A percentile compares a stretch with the other conserved stretches of the same genome.
Evolutionary conservation across 2,797 vertebrate genomes (phyloP).

Genomic region (Chloroceryle amazona): DNA sequence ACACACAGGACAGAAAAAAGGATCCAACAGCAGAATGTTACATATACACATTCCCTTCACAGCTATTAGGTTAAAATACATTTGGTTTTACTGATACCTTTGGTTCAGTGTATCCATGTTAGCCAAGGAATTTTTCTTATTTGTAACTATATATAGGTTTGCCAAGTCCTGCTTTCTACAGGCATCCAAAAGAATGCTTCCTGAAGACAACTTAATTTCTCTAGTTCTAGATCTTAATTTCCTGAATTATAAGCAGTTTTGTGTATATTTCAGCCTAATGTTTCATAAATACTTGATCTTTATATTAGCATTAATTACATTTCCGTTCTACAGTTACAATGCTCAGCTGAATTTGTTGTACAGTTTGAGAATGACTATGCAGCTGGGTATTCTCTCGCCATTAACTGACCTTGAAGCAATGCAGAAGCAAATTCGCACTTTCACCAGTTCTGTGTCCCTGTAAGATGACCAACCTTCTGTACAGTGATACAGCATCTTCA

Average conservation of each 20-base stretch:
- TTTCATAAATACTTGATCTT: neutral
- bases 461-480: slow-evolving; percentile 43
- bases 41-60: neutral
- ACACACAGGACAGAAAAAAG: neutral
- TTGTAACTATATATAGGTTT: neutral
- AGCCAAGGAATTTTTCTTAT: neutral
- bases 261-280: neutral
- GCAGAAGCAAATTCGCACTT: slow-evolving; percentile 55
- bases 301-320: slow-evolving; percentile 42
- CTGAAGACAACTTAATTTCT: slow-evolving; percentile 18
- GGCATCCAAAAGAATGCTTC: neutral
- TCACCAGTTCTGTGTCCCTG: slow-evolving; percentile 26
- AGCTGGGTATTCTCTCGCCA: neutral
- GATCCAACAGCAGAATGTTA: neutral
- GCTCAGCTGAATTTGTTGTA: neutral
- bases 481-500: neutral
- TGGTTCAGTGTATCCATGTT: neutral
- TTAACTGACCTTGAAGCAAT: slow-evolving; percentile 60
- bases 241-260: slow-evolving; percentile 5
- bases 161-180: neutral
- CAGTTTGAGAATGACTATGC: neutral
- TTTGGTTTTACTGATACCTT: neutral
- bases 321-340: neutral
- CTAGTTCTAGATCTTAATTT: neutral
- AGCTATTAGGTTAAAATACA: neutral